Evolutionary conservation across 1,140 invertebrate genomes (phyloP), one percentile per base, ranked within the genome.

Genomic region (Monochamus saltuarius): DNA sequence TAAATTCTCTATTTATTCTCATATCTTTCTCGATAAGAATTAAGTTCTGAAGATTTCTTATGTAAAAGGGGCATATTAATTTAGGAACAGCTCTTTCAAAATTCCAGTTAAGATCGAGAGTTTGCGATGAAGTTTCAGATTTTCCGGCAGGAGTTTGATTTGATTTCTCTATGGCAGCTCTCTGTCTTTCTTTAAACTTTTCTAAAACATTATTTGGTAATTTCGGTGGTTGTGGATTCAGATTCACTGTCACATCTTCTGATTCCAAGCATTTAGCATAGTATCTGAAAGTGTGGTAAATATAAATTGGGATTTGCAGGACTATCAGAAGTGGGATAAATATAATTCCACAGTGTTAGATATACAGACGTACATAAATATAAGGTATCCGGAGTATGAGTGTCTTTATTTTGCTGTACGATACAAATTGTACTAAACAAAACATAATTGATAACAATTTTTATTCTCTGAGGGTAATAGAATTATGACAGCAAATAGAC

Each of bases 221-320:
- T 37, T 51, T 11, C n/a, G 7, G 22, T 6, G 29, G 17, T 51
- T 7, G 49, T 6, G 49, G 14, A 6, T 13, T 4, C 4, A 7
- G 8, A 3, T 13, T 46, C 14, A 35, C 22, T 10, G 9, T 13
- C 9, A 35, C 29, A 7, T 34, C n/a, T n/a, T 11, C 22, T 36
- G 11, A 13, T 37, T 51, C n/a, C 7, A n/a, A 29, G 36, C 22
- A 51, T 16, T 4, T 17, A 7, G n/a, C 35, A 6, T 36, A 8
- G 7, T 38, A 51, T 37, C 49, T 51, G 14, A 51, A 51, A 51
- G 13, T 51, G 17, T n/a, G 10, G 16, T n/a, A 29, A n/a, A 40
- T 47, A 29, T 11, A 3, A 10, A 40, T 40, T n/a, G n/a, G n/a
- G 11, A 40, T 8, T 8, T 38, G n/a, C 14, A 40, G 2, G 39